Percentiles rank a stretch among this genome's conserved stretches.
Evolutionary conservation across 2,888 invertebrate genomes (phyloP).

Genomic region (Zootermopsis nevadensis): DNA sequence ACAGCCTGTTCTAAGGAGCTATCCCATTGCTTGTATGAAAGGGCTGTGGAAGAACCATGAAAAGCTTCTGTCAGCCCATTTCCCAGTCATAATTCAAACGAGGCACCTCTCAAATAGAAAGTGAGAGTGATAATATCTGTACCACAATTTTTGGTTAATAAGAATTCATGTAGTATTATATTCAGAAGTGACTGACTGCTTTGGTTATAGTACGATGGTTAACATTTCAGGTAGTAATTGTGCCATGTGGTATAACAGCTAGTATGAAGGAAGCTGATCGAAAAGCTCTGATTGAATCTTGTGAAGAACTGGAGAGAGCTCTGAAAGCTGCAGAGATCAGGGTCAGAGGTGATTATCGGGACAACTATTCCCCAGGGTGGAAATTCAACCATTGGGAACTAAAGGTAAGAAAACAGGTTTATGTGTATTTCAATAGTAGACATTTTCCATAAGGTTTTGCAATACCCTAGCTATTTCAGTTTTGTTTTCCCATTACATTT

Average conservation of each 20-base stretch:
- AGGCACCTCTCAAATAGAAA: too few relatives aligned
- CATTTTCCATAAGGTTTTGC: too few relatives aligned
- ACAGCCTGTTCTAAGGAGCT: too few relatives aligned
- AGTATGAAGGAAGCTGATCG: constrained; percentile 79
- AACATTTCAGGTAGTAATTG: constrained; percentile 74
- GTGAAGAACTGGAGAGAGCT: constrained; percentile 75
- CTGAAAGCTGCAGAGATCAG: constrained; percentile 74
- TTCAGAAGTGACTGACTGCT: not conserved
- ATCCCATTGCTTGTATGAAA: too few relatives aligned
- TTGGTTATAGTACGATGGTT: not conserved
- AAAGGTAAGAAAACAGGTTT: constrained; percentile 71
- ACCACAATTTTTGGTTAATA: not conserved
- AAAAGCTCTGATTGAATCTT: constrained; percentile 74
- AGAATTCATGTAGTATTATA: not conserved
- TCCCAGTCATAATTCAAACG: too few relatives aligned
- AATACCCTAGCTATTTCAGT: too few relatives aligned
- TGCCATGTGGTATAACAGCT: constrained; percentile 96
- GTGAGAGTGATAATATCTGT: too few relatives aligned
- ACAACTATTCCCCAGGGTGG: constrained; percentile 99
- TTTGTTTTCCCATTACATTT: too few relatives aligned
- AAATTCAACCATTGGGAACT: constrained; percentile 98
- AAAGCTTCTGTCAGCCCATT: too few relatives aligned
- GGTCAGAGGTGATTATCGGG: constrained; percentile 88
- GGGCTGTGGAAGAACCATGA: too few relatives aligned
- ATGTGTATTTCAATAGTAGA: too few relatives aligned